These are phyloP conservation scores for Pseudochromis fuscus DNA, from an alignment of 2,797 vertebrate genomes.

Conservation along the genomic window DNA sequence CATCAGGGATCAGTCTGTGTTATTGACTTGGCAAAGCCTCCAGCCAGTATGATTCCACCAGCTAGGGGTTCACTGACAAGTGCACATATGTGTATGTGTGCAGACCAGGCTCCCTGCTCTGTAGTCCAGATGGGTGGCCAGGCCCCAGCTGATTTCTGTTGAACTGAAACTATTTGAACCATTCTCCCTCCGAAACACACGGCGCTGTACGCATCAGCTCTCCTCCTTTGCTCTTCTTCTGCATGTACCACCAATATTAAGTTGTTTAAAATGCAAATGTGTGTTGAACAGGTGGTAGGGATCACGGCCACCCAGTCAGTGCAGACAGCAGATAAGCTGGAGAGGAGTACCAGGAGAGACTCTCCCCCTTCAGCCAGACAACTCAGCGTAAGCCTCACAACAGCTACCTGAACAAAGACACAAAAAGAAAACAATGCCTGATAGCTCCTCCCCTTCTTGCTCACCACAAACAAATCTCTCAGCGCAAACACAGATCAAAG, in stretches of 20 bases:
- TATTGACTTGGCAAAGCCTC: slow-evolving; percentile 81
- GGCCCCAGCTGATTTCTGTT: slow-evolving; percentile 77
- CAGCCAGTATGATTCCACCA: slow-evolving; percentile 75
- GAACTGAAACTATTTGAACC: slow-evolving; percentile 77
- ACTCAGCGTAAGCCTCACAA: slow-evolving; percentile 57
- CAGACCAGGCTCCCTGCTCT: slow-evolving; percentile 60
- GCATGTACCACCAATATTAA: slow-evolving; percentile 65
- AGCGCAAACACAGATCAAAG: slow-evolving; percentile 55
- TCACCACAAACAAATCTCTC: slow-evolving; percentile 54
- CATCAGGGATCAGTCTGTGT: slow-evolving; percentile 80
- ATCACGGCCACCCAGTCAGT: slow-evolving; percentile 77
- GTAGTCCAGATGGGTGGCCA: slow-evolving; percentile 81
- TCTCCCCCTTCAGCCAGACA: slow-evolving; percentile 53
- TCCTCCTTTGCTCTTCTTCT: slow-evolving; percentile 31
- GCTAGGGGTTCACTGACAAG: slow-evolving; percentile 72
- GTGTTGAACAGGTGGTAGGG: slow-evolving; percentile 68
- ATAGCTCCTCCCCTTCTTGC: slow-evolving; percentile 23
- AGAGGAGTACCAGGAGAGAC: slow-evolving; percentile 67
- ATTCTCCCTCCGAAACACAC: slow-evolving; percentile 47
- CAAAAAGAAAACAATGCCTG: slow-evolving; percentile 41
- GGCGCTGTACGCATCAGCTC: slow-evolving; percentile 26
- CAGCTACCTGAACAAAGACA: slow-evolving; percentile 54
- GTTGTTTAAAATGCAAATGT: slow-evolving; percentile 78
- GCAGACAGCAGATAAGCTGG: slow-evolving; percentile 77
- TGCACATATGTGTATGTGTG: slow-evolving; percentile 63